Evolutionary conservation across 2,113 vertebrate genomes (phyloP).

Genomic region (Silurus meridionalis): DNA sequence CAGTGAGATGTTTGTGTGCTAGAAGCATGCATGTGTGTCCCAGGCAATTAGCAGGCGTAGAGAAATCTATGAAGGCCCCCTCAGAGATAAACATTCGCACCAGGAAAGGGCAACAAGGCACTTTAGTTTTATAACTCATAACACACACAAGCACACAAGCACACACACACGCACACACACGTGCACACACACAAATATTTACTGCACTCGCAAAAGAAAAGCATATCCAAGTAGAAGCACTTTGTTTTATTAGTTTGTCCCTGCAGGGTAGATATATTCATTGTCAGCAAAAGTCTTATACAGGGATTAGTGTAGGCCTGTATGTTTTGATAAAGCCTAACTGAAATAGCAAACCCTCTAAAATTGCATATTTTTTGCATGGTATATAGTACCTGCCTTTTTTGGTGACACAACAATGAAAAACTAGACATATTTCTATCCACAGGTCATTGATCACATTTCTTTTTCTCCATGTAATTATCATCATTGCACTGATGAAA

Average conservation of each 20-base stretch:
- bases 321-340: not conserved
- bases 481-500: conserved; percentile 5
- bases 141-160: conserved; percentile 6
- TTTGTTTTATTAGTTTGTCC: conserved; percentile 24
- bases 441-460: conserved; percentile 4
- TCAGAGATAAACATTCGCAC: conserved; percentile 48
- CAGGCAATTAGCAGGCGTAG: conserved; percentile 55
- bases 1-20: conserved; percentile 29
- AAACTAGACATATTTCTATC: not conserved
- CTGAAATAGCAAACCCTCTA: not conserved
- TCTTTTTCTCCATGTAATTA: not conserved
- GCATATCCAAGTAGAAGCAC: not conserved
- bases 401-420: not conserved
- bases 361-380: conserved; percentile 3
- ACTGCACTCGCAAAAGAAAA: not conserved
- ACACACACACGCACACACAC: conserved; percentile 38
- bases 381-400: not conserved
- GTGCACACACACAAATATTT: conserved; percentile 29
- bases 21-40: conserved; percentile 33
- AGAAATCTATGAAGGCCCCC: conserved; percentile 50
- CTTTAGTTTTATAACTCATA: conserved; percentile 28
- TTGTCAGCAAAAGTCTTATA: conserved; percentile 16
- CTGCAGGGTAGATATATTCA: not conserved
- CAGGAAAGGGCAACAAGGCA: conserved; percentile 30
- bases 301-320: not conserved